A percentile compares a stretch with the other conserved stretches of the same genome.
phyloP scores from a whole-genome alignment of 1,140 invertebrate genomes.

The Diabrotica virgifera region DNA sequence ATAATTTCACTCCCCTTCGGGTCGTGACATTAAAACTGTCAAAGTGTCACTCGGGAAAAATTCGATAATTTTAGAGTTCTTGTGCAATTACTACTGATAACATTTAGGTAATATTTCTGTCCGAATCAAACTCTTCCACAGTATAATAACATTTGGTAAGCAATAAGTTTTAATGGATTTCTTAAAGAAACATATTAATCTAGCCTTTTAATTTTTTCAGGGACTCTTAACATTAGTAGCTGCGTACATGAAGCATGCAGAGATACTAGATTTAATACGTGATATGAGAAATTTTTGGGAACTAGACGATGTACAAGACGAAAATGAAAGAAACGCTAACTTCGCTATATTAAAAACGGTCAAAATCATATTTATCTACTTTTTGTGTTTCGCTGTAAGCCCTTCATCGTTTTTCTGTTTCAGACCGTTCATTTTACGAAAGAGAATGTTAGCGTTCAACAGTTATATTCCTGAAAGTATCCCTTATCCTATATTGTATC shows the following conservation, averaged over 20 bases:
- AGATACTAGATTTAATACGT: background rate
- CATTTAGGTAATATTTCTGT: too few relatives aligned
- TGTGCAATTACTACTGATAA: too few relatives aligned
- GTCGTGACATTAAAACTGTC: too few relatives aligned
- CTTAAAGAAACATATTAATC: background rate
- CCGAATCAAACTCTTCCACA: too few relatives aligned
- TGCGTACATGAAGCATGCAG: background rate
- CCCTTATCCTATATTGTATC: background rate
- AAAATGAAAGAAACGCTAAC: background rate
- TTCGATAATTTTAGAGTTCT: too few relatives aligned
- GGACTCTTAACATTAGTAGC: background rate
- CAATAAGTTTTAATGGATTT: too few relatives aligned
- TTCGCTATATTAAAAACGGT: background rate
- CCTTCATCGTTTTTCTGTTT: background rate
- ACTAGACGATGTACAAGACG: background rate
- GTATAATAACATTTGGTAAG: too few relatives aligned
- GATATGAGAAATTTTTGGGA: conserved; percentile 3
- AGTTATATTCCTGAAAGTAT: conserved; percentile 4
- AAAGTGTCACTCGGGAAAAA: too few relatives aligned
- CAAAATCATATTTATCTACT: background rate
- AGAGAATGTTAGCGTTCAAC: background rate
- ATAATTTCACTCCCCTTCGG: too few relatives aligned
- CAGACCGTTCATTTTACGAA: background rate
- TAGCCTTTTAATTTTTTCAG: background rate
- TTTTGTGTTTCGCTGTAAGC: background rate